A percentile compares a stretch with the other conserved stretches of the same genome.
Conservation (phyloP, 2,888 invertebrate genomes). For the Acanthococcus lagerstroemiae region DNA sequence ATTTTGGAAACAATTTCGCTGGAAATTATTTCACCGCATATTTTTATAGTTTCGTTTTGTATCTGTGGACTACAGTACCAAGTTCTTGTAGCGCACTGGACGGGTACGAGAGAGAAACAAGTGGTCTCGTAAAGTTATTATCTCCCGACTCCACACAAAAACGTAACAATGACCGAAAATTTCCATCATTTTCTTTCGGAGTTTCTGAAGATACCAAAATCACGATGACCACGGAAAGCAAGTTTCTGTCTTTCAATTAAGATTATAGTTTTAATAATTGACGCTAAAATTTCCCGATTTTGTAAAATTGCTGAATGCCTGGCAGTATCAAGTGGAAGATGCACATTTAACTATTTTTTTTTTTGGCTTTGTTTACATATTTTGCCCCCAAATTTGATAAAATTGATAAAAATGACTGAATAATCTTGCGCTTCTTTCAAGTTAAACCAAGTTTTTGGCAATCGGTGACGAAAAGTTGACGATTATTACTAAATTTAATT, state of each 20-base stretch:
- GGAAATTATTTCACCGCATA: conserved; percentile 36
- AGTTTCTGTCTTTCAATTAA: conserved; percentile 37
- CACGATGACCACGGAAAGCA: conserved; percentile 37
- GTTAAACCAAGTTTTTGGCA: too few species aligned
- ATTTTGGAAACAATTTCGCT: conserved; percentile 36
- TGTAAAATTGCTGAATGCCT: background rate
- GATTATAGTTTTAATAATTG: background rate
- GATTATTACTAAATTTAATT: too few species aligned
- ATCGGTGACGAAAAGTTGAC: too few species aligned
- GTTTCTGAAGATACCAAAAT: conserved; percentile 32
- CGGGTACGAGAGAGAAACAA: conserved; percentile 4
- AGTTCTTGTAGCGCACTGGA: background rate
- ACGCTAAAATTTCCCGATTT: background rate
- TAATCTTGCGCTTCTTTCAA: too few species aligned
- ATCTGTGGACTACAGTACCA: conserved; percentile 34
- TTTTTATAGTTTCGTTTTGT: conserved; percentile 36
- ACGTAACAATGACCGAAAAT: conserved; percentile 36
- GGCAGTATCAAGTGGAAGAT: conserved; percentile 4
- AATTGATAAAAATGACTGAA: too few species aligned
- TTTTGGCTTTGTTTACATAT: too few species aligned
- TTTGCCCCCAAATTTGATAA: too few species aligned
- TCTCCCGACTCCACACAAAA: conserved; percentile 36
- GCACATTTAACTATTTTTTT: conserved; percentile 12
- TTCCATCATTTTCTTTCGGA: conserved; percentile 34
- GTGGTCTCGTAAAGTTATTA: conserved; percentile 34